A percentile compares a stretch with the other conserved stretches of the same genome.
phyloP scores from a whole-genome alignment of 2,797 vertebrate species.

The Centropyge bicolor region DNA sequence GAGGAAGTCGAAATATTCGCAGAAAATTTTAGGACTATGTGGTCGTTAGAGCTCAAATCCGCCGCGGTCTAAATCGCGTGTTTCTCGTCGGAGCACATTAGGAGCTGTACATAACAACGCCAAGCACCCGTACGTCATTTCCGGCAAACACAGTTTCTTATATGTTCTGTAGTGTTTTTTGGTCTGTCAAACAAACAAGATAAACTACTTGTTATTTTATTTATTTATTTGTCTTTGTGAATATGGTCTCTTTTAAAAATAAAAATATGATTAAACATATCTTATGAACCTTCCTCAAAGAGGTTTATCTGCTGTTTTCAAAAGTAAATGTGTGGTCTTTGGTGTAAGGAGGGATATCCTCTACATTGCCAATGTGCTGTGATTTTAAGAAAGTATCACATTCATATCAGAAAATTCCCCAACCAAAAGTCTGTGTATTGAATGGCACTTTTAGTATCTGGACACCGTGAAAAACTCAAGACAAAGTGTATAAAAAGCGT shows the following conservation, averaged over 20 bases:
- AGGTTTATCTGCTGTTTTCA: background rate
- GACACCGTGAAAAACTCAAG: background rate
- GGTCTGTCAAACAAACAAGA: background rate
- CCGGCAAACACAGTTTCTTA: slow-evolving; percentile 34
- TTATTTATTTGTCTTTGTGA: too few species aligned
- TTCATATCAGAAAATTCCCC: background rate
- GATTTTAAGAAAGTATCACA: background rate
- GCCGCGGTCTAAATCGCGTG: slow-evolving; percentile 3
- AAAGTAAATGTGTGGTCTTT: background rate
- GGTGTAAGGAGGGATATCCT: background rate
- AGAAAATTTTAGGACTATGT: background rate
- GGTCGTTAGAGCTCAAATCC: background rate
- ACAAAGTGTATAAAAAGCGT: too few species aligned
- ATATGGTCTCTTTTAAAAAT: too few species aligned
- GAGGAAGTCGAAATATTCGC: background rate
- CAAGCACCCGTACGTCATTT: slow-evolving; percentile 41
- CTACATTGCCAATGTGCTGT: background rate
- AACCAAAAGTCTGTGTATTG: background rate
- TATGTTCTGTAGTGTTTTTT: too few species aligned
- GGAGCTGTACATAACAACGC: slow-evolving; percentile 68
- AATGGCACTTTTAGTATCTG: background rate
- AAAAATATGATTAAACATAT: background rate
- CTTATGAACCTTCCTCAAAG: too few species aligned
- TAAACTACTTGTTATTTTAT: too few species aligned
- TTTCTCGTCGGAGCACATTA: slow-evolving; percentile 59